Evolutionary conservation across 2,113 vertebrate genomes (phyloP), one percentile per base, ranked within the genome.

Genomic region (Centropristis striata): DNA sequence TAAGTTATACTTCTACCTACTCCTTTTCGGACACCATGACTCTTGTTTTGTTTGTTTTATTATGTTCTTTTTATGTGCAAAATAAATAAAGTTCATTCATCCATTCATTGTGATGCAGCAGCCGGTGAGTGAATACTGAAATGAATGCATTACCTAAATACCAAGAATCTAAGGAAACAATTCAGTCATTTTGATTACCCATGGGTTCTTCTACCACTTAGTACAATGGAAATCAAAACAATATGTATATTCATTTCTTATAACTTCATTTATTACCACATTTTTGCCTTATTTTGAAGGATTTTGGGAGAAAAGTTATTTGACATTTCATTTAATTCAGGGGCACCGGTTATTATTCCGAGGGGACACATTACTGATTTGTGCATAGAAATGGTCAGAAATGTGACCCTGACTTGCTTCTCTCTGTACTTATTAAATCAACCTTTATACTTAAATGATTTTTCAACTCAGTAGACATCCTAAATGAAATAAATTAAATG

Each of bases 401-500:
- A 49, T 21, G 21, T 37, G 39, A 28, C 49, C 55, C 18, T 23
- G 44, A 72, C 74, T 65, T 51, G 13, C 20, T 66, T 37, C 3
- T 32, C n/a, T 53, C 46, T 39, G 46, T 20, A 8, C 15, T 79
- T 74, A 74, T 76, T 70, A 86, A 75, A 73, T 36, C 27, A 18
- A 67, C 61, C 68, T 79, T 86, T 61, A 57, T 63, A 65, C 50
- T 57, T 0, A 86, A 79, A 85, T 75, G n/a, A 71, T 71, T 81
- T 88, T 78, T 85, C 70, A 80, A 77, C 51, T 55, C 42, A 76
- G 66, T 0, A 8, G 73, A 66, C 72, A 70, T 78, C 21, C 80
- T 79, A 55, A 88, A 89, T 67, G 68, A 71, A 88, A 82, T 32
- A 88, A 79, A 82, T 84, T 54, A 85, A 89, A 82, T 39, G 61